These are phyloP conservation scores for Tauraco hartlaubi DNA, from an alignment of 2,797 vertebrate genomes.

Conservation along the genomic window DNA sequence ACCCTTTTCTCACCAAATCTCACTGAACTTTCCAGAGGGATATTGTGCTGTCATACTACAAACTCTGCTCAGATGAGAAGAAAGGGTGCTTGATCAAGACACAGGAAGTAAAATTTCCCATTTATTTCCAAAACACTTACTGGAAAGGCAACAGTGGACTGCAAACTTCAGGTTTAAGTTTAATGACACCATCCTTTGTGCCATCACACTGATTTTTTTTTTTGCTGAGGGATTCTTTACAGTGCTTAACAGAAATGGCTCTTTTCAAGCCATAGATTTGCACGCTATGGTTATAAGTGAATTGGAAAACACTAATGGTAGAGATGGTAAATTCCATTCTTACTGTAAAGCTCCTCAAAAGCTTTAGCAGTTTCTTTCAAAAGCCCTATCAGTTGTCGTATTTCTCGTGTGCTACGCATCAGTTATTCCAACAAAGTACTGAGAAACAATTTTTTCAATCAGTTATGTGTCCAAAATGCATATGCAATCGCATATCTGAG, in stretches of 20 bases:
- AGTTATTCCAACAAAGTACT: neutral
- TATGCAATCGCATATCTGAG: conserved; percentile 27
- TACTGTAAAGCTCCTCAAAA: neutral
- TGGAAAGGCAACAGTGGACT: neutral
- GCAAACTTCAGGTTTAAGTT: neutral
- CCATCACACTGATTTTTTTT: fast-evolving
- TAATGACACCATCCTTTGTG: neutral
- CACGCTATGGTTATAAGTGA: neutral
- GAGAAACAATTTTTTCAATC: conserved; percentile 39
- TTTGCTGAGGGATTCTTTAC: neutral
- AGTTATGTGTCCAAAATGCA: conserved; percentile 62
- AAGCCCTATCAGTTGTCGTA: neutral
- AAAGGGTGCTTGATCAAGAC: neutral
- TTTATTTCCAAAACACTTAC: neutral
- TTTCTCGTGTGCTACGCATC: neutral
- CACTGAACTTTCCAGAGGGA: neutral
- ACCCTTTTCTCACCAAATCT: neutral
- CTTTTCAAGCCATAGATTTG: neutral
- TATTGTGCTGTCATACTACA: neutral
- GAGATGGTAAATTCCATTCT: neutral
- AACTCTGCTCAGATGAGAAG: neutral
- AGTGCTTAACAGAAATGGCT: neutral
- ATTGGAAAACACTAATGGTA: neutral
- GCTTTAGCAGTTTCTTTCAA: neutral
- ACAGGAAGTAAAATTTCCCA: neutral